phyloP scores from a whole-genome alignment of 2,888 invertebrate species.

The Microdon myrmicae region DNA sequence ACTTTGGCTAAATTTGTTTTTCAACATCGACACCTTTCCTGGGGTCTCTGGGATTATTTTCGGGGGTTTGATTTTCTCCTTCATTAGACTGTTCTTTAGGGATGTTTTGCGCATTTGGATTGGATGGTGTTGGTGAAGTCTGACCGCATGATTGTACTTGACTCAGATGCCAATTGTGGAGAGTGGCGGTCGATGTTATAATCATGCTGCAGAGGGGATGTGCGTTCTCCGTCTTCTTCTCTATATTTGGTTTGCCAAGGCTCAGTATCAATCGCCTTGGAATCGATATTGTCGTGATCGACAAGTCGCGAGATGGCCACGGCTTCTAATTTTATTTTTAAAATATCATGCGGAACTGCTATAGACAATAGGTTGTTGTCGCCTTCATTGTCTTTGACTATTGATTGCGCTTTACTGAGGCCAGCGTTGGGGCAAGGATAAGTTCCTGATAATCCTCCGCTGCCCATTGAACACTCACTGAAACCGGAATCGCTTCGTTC shows the following conservation, averaged over 20 bases:
- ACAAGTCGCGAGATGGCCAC: constrained; percentile 58
- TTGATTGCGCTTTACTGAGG: constrained; percentile 8
- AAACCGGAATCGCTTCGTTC: constrained; percentile 71
- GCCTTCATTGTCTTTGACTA: constrained; percentile 31
- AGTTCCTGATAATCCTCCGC: constrained; percentile 52
- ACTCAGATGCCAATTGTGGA: constrained; percentile 45
- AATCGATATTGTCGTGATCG: constrained; percentile 26
- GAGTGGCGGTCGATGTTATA: constrained; percentile 13
- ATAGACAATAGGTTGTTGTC: constrained; percentile 55
- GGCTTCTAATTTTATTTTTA: constrained; percentile 63
- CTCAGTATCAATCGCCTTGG: neutral
- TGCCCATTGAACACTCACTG: constrained; percentile 69
- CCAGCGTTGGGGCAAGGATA: constrained; percentile 50
- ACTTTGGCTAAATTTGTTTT: constrained; percentile 60
- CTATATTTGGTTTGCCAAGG: neutral
- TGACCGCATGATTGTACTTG: constrained; percentile 63
- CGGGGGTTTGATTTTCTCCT: constrained; percentile 60
- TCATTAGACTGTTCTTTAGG: constrained; percentile 61
- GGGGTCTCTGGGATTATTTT: constrained; percentile 58
- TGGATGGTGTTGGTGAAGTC: constrained; percentile 66
- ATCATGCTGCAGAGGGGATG: constrained; percentile 23
- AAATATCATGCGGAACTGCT: constrained; percentile 58
- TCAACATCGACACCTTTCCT: constrained; percentile 64
- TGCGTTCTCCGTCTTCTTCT: too few relatives aligned
- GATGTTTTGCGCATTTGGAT: constrained; percentile 67